Conservation (phyloP, 2,888 invertebrate species). For the Drosophila fulvimacula region DNA sequence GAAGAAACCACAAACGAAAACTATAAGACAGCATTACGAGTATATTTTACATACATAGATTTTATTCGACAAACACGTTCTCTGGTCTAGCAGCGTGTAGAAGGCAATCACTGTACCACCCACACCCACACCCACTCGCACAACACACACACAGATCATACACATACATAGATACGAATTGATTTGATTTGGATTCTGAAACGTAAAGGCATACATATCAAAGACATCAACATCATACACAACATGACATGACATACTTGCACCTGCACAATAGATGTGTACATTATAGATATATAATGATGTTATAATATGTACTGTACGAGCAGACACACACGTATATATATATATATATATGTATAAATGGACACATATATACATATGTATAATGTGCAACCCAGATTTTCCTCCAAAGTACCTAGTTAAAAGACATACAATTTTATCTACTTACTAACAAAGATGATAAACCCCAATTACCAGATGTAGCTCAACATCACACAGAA, state of each 20-base stretch:
- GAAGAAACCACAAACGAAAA: constrained; percentile 12
- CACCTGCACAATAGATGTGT: constrained; percentile 28
- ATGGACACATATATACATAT: constrained; percentile 32
- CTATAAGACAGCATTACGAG: constrained; percentile 47
- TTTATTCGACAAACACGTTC: constrained; percentile 28
- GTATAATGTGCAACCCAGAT: constrained; percentile 56
- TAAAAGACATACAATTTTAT: constrained; percentile 71
- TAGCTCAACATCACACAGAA: constrained; percentile 50
- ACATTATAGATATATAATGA: constrained; percentile 29
- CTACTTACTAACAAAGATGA: constrained; percentile 50
- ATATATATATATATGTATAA: constrained; percentile 14
- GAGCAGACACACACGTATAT: constrained; percentile 27
- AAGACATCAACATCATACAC: constrained; percentile 57
- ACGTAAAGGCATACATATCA: constrained; percentile 82
- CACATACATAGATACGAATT: constrained; percentile 2
- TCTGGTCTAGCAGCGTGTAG: constrained; percentile 3
- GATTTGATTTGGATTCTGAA: constrained; percentile 49
- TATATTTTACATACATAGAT: constrained; percentile 60
- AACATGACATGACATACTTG: constrained; percentile 58
- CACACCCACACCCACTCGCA: not conserved
- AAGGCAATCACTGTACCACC: constrained; percentile 9
- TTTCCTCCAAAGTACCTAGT: constrained; percentile 81
- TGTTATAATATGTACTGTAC: constrained; percentile 32
- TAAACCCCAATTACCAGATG: constrained; percentile 39
- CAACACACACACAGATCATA: not conserved